Conservation (phyloP, 2,797 vertebrate species). For the Distichodus sexfasciatus region DNA sequence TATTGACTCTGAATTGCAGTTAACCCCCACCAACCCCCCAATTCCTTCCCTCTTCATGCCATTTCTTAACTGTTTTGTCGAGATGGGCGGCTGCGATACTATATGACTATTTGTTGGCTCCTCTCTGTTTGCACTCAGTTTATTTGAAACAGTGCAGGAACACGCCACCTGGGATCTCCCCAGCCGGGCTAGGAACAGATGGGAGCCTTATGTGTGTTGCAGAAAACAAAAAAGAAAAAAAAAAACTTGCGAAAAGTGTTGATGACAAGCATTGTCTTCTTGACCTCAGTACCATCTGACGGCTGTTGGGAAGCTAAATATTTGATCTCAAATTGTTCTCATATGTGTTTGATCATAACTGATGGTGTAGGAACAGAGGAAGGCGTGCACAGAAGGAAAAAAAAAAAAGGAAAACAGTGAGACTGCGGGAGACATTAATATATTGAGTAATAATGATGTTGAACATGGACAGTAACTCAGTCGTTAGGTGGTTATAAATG, state of each 20-base stretch:
- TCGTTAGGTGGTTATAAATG: background rate
- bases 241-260: slow-evolving; percentile 5
- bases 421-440: background rate
- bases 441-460: slow-evolving; percentile 3
- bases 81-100: slow-evolving; percentile 11
- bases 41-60: background rate
- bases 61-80: slow-evolving; percentile 25
- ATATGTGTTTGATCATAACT: slow-evolving; percentile 23
- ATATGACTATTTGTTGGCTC: slow-evolving; percentile 36
- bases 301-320: slow-evolving; percentile 7
- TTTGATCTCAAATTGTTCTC: slow-evolving; percentile 25
- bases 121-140: slow-evolving; percentile 6
- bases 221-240: background rate
- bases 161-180: slow-evolving; percentile 29
- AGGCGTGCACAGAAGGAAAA: background rate
- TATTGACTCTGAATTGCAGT: slow-evolving; percentile 34
- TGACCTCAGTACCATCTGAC: slow-evolving; percentile 20
- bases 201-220: background rate
- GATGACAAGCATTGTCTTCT: slow-evolving; percentile 21
- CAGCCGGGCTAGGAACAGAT: slow-evolving; percentile 24
- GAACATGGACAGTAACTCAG: background rate
- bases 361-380: background rate
- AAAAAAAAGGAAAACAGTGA: background rate
- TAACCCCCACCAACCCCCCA: no score
- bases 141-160: slow-evolving; percentile 24